phyloP scores from a whole-genome alignment of 2,113 vertebrate genomes.

The Protobothrops flavoviridis region DNA sequence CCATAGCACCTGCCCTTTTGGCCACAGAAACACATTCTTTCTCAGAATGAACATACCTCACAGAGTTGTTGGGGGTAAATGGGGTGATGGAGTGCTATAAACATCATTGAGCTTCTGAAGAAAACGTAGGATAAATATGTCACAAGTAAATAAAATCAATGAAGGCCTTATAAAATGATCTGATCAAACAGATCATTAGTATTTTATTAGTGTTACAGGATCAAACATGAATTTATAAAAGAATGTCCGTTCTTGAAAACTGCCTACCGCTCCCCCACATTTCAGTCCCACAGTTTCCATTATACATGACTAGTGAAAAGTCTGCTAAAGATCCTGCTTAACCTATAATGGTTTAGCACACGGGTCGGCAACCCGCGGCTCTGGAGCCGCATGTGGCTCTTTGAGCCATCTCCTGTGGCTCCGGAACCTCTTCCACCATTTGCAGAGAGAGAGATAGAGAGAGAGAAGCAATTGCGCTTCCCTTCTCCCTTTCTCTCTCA shows the following conservation, averaged over 20 bases:
- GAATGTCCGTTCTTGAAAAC: neutral
- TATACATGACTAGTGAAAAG: neutral
- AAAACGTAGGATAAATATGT: neutral
- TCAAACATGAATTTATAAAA: neutral
- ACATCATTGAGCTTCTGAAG: neutral
- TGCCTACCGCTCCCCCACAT: neutral
- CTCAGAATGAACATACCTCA: neutral
- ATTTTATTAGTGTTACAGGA: neutral
- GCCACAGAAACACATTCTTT: neutral
- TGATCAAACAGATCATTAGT: neutral
- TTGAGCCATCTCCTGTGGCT: too few species aligned
- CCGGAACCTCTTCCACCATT: too few species aligned
- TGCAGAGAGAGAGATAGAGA: too few species aligned
- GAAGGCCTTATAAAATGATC: neutral
- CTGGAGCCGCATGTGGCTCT: too few species aligned
- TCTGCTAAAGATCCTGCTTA: neutral
- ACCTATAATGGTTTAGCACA: neutral
- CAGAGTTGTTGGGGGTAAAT: neutral
- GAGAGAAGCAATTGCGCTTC: too few species aligned
- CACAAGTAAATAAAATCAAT: neutral
- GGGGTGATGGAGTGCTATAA: neutral
- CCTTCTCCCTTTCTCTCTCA: too few species aligned
- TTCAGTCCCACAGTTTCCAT: neutral
- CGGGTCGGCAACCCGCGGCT: too few species aligned
- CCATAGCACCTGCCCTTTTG: neutral